phyloP scores from a whole-genome alignment of 2,113 vertebrate genomes.

The Spea multiplicata region DNA sequence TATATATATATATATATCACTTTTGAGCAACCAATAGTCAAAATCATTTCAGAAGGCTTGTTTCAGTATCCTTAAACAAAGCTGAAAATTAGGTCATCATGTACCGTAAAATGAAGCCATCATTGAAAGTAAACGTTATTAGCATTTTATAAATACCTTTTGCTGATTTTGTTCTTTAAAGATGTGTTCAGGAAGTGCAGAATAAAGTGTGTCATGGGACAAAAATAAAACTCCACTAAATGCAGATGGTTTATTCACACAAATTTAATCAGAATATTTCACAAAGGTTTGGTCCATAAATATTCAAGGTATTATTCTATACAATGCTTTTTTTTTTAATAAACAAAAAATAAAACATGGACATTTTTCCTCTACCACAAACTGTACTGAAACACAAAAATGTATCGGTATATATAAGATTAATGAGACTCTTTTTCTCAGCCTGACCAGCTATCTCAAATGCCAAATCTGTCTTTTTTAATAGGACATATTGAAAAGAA shows the following conservation, averaged over 20 bases:
- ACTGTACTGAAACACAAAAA: constrained; percentile 99
- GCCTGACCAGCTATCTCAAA: constrained; percentile 98
- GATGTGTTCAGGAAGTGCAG: constrained; percentile 9
- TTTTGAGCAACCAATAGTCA: no score
- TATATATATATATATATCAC: no score
- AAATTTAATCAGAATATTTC: constrained; percentile 99
- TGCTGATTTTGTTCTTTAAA: neutral
- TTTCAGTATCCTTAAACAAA: no score
- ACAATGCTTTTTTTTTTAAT: constrained; percentile 96
- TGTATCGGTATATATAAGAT: constrained; percentile 92
- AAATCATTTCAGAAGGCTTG: no score
- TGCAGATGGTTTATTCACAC: constrained; percentile 98
- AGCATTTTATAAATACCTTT: constrained; percentile 15
- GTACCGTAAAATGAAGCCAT: neutral
- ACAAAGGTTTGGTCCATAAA: constrained; percentile 99
- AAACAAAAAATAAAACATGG: constrained; percentile 99
- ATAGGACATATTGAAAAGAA: constrained; percentile 98
- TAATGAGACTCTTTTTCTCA: constrained; percentile 89
- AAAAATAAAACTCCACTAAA: constrained; percentile 98
- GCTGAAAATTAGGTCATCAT: no score
- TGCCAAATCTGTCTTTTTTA: constrained; percentile 95
- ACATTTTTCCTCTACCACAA: constrained; percentile 99
- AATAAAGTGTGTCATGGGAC: constrained; percentile 51
- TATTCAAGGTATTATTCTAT: constrained; percentile 99
- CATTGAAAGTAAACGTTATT: neutral